These are phyloP conservation scores for Zosterops borbonicus DNA, from an alignment of 2,113 vertebrate genomes.

Conservation along the genomic window DNA sequence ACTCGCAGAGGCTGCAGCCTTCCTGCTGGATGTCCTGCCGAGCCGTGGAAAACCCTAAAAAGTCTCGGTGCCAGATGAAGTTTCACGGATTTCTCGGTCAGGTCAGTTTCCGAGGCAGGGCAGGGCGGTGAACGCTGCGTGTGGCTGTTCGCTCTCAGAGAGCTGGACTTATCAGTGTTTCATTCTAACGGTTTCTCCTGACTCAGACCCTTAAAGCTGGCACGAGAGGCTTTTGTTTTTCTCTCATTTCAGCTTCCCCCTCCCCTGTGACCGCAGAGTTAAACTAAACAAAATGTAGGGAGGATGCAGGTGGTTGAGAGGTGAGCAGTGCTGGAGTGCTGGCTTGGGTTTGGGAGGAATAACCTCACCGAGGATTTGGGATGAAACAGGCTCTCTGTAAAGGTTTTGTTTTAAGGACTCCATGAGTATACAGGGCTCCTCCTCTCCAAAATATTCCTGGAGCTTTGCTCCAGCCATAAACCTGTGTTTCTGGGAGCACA, in stretches of 20 bases:
- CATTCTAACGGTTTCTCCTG: not conserved
- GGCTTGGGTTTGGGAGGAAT: not conserved
- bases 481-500: not conserved
- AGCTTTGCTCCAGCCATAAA: not conserved
- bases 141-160: not conserved
- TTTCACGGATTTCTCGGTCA: not conserved
- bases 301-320: not conserved
- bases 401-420: not conserved
- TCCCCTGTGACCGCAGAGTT: not conserved
- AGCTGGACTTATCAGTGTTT: not conserved
- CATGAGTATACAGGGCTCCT: rapidly evolving
- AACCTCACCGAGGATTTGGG: not conserved
- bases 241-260: not conserved
- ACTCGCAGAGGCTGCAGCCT: not conserved
- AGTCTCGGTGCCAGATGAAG: not conserved
- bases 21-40: not conserved
- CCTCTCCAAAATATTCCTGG: not conserved
- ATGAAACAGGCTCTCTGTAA: not conserved
- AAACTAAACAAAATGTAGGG: not conserved
- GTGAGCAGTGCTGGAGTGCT: not conserved
- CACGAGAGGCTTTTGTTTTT: not conserved
- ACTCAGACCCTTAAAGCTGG: not conserved
- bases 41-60: not conserved
- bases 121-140: not conserved
- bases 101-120: not conserved